Evolutionary conservation across 2,113 vertebrate genomes (phyloP), one percentile per base, ranked within the genome.

Genomic region (Oplegnathus fasciatus): DNA sequence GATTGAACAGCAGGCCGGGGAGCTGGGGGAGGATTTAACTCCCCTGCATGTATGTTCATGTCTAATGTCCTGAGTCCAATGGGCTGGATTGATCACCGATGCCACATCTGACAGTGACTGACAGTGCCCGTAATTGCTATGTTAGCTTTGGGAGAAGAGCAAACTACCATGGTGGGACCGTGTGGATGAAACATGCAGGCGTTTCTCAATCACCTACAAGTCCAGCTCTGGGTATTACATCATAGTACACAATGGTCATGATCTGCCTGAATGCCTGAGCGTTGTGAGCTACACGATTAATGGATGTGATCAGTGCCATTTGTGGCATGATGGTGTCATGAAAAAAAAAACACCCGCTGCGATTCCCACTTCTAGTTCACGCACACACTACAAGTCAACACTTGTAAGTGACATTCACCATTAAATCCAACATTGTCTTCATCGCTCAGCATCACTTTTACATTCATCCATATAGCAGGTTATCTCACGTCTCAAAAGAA

Each of bases 91-190:
- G 90, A 93, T 92, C 89, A 82, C 64, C 42, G 74, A 89, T 72
- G 84, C 82, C 69, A 37, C 78, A 4, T 78, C 75, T 88, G 89
- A 91, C 85, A 85, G 75, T 91, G 94, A 92, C 82, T 90, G 93
- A 94, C 94, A 88, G 89, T 17, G 74, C 26, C 86, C 89, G 76
- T 90, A 94, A 93, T 92, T 91, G 90, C 92, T 80, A 44, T 81
- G 89, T 88, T 94, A 88, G 89, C 91, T 91, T 66, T 67, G 88
- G 89, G 90, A 89, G 81, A 65, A 13, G 64, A 73, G 87, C 76
- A 87, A 84, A 88, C 72, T 68, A 48, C 77, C 66, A 26, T 26
- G 70, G 75, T 65, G 79, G 80, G 81, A 72, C 42, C 7, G 22
- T 13, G 80, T 11, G 75, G 84, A 82, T 26, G 65, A 80, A 85